Percentiles rank a stretch among this genome's conserved stretches.
These are phyloP conservation scores for Opisthocomus hoazin DNA, from an alignment of 2,113 vertebrate genomes.

Conservation along the genomic window DNA sequence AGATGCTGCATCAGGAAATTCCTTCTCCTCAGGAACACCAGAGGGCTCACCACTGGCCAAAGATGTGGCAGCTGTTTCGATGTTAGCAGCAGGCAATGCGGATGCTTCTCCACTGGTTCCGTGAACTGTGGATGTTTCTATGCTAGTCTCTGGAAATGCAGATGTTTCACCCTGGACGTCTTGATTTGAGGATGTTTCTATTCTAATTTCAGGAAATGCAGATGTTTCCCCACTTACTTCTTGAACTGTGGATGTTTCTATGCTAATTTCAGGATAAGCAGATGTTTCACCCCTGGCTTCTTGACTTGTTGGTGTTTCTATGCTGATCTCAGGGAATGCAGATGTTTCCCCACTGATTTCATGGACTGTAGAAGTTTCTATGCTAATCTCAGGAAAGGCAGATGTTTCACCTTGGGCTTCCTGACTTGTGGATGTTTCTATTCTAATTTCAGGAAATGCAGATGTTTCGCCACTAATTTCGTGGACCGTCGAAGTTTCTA, in stretches of 20 bases:
- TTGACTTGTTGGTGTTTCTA: conserved; percentile 44
- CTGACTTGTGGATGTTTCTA: conserved; percentile 46
- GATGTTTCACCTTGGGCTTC: conserved; percentile 49
- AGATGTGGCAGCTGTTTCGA: background rate
- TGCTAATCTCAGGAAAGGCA: conserved; percentile 46
- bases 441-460: conserved; percentile 23
- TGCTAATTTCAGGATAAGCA: background rate
- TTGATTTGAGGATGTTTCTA: conserved; percentile 26
- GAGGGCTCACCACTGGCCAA: conserved; percentile 35
- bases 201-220: background rate
- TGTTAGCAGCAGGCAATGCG: background rate
- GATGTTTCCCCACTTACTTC: conserved; percentile 47
- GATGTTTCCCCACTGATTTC: conserved; percentile 40
- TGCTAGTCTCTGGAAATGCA: conserved; percentile 43
- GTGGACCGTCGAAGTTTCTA: background rate
- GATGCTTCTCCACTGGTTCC: conserved; percentile 50
- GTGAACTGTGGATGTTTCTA: conserved; percentile 29
- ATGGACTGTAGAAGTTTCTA: background rate
- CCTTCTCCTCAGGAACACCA: conserved; percentile 34
- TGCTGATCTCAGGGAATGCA: conserved; percentile 53
- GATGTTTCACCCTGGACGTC: background rate
- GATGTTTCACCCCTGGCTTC: conserved; percentile 58
- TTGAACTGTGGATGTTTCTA: background rate
- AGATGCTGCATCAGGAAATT: conserved; percentile 36
- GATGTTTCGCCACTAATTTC: conserved; percentile 48